Evolutionary conservation across 2,888 invertebrate genomes (phyloP).

Genomic region (Drosophila stalkeri): DNA sequence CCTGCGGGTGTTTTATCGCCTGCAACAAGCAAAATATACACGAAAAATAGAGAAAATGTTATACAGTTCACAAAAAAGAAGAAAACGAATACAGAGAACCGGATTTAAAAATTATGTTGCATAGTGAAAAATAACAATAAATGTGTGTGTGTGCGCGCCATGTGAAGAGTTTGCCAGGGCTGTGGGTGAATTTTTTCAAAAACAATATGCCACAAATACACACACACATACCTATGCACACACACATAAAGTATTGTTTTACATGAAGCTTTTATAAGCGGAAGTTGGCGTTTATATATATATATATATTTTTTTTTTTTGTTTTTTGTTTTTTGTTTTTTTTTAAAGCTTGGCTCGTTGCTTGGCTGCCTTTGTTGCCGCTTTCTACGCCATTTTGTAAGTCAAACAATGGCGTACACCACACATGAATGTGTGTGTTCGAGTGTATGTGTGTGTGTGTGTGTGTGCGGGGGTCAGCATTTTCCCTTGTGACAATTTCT

Average conservation of each 20-base stretch:
- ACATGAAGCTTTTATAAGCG: slow-evolving; percentile 75
- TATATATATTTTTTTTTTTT: neutral
- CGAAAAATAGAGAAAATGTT: slow-evolving; percentile 27
- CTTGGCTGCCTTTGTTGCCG: slow-evolving; percentile 67
- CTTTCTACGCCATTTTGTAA: slow-evolving; percentile 77
- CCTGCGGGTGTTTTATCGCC: slow-evolving; percentile 95
- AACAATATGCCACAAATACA: slow-evolving; percentile 67
- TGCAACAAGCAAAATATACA: slow-evolving; percentile 67
- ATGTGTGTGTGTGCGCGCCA: slow-evolving; percentile 33
- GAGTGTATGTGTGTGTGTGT: slow-evolving; percentile 22
- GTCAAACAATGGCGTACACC: slow-evolving; percentile 70
- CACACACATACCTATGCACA: slow-evolving; percentile 17
- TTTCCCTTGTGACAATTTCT: slow-evolving; percentile 64
- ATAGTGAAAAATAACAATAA: slow-evolving; percentile 33
- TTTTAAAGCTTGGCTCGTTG: slow-evolving; percentile 54
- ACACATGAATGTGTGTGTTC: slow-evolving; percentile 16
- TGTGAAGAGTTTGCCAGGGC: slow-evolving; percentile 22
- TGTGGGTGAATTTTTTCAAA: slow-evolving; percentile 50
- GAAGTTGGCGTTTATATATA: slow-evolving; percentile 69
- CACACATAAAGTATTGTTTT: slow-evolving; percentile 70
- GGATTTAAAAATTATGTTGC: slow-evolving; percentile 57
- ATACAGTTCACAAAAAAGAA: slow-evolving; percentile 2
- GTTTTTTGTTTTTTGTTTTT: slow-evolving; percentile 5
- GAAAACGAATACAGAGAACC: slow-evolving; percentile 18
- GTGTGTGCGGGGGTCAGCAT: slow-evolving; percentile 60